phyloP scores from a whole-genome alignment of 64 coral and sea anemone species.

The Orbicella faveolata region DNA sequence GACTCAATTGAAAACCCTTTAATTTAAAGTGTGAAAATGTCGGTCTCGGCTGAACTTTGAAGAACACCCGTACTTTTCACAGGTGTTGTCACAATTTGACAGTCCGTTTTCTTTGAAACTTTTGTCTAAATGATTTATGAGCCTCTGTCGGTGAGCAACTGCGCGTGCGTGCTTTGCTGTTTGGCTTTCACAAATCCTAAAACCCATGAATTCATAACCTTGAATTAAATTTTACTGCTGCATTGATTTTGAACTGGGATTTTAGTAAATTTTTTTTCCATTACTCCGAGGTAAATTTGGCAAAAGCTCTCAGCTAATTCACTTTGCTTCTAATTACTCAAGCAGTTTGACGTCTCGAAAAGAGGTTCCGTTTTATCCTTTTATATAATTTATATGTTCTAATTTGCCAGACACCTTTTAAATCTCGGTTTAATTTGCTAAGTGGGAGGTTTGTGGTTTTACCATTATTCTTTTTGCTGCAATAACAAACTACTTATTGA shows the following conservation, averaged over 20 bases:
- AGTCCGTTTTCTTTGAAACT: background rate
- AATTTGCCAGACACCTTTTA: slow-evolving; percentile 18
- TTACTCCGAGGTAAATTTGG: background rate
- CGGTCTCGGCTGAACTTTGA: background rate
- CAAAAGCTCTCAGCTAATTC: background rate
- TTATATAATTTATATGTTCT: background rate
- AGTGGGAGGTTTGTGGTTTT: background rate
- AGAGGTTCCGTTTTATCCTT: background rate
- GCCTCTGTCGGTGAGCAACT: background rate
- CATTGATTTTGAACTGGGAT: background rate
- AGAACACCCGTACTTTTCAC: background rate
- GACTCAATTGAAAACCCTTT: background rate
- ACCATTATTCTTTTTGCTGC: background rate
- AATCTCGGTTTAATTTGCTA: slow-evolving; percentile 6
- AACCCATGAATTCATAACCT: background rate
- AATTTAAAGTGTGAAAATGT: slow-evolving; percentile 20
- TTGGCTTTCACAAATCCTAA: background rate
- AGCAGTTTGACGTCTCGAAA: background rate
- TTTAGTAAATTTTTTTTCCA: background rate
- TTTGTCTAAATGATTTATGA: slow-evolving; percentile 26
- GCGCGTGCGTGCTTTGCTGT: background rate
- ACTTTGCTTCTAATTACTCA: background rate
- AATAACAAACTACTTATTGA: background rate
- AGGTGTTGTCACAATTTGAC: background rate
- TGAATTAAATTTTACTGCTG: background rate